Conservation (phyloP, 2,113 vertebrate species). For the Nanorana parkeri region DNA sequence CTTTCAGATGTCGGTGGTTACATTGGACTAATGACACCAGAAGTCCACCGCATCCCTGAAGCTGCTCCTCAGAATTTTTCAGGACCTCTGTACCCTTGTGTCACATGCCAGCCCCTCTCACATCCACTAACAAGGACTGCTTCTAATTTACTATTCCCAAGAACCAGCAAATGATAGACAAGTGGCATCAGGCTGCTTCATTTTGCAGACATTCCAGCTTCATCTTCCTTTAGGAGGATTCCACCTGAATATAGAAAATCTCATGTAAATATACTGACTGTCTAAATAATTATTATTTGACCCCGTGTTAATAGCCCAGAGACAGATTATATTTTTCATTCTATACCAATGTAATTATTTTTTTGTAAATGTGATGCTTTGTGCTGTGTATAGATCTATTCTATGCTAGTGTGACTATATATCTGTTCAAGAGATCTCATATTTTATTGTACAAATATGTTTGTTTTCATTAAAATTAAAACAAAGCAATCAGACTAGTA, state of each 20-base stretch:
- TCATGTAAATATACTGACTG: slow-evolving; percentile 2
- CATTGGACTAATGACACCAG: slow-evolving; percentile 70
- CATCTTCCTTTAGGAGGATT: not conserved
- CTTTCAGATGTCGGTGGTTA: slow-evolving; percentile 72
- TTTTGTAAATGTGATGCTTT: not conserved
- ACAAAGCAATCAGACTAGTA: no score
- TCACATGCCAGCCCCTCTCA: slow-evolving; percentile 66
- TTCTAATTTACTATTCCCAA: not conserved
- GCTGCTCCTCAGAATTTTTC: slow-evolving; percentile 73
- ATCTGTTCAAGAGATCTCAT: not conserved
- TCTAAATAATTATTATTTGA: not conserved
- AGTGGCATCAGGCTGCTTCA: not conserved
- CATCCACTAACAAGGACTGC: not conserved
- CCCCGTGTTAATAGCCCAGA: no score
- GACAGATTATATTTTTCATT: not conserved
- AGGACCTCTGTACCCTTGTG: slow-evolving; percentile 77
- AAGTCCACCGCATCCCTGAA: slow-evolving; percentile 60
- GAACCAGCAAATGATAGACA: not conserved
- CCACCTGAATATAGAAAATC: not conserved
- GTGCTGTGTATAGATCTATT: not conserved
- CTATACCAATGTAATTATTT: not conserved
- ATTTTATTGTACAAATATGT: not conserved
- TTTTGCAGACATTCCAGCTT: not conserved
- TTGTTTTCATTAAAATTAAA: no score
- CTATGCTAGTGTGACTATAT: not conserved